These are phyloP conservation scores for Pseudorasbora parva DNA, from an alignment of 2,113 vertebrate genomes.

Conservation along the genomic window DNA sequence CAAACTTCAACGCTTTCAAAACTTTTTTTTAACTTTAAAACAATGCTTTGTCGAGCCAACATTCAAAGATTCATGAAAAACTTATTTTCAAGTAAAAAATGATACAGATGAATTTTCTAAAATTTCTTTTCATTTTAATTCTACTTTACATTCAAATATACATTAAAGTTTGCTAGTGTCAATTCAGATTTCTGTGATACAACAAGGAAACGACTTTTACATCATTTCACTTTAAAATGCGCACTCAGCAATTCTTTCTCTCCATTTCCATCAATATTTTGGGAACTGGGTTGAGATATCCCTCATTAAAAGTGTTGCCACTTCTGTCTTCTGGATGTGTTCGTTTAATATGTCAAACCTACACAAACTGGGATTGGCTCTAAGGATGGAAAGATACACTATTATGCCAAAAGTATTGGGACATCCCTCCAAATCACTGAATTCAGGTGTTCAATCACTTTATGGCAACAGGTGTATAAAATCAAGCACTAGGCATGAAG, in stretches of 20 bases:
- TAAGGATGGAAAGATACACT: neutral
- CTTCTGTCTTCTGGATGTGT: neutral
- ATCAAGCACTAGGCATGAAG: too few relatives aligned
- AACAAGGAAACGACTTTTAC: too few relatives aligned
- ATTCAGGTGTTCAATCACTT: too few relatives aligned
- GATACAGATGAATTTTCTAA: too few relatives aligned
- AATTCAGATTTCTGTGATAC: neutral
- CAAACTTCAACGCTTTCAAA: too few relatives aligned
- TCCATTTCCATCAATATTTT: neutral
- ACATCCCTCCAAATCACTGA: too few relatives aligned
- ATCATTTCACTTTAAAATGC: neutral
- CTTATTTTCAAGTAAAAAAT: too few relatives aligned
- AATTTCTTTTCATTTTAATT: neutral
- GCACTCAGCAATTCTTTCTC: neutral
- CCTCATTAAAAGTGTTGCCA: neutral
- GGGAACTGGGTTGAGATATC: neutral
- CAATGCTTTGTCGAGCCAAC: neutral
- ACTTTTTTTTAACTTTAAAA: too few relatives aligned
- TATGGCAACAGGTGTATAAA: too few relatives aligned
- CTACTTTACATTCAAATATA: neutral
- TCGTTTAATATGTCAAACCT: neutral
- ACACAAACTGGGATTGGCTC: neutral
- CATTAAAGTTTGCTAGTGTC: neutral
- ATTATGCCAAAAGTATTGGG: too few relatives aligned
- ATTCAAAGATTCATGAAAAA: neutral